Conservation (phyloP, 2,113 vertebrate species). For the Psophia crepitans region DNA sequence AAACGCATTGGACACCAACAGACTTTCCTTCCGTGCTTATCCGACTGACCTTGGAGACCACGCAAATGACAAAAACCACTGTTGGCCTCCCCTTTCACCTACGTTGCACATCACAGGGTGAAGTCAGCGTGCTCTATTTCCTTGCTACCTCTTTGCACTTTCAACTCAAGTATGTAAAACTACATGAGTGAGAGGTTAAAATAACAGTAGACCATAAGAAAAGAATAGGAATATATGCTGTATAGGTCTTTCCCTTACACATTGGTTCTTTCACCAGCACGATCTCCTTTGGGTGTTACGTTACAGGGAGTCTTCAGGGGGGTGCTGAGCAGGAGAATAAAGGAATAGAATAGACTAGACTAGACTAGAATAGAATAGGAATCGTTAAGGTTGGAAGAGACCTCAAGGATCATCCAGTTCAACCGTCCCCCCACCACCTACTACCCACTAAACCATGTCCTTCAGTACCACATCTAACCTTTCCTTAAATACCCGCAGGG, state of each 20-base stretch:
- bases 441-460: too few relatives aligned
- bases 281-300: not conserved
- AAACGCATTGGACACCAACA: not conserved
- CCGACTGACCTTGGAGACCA: not conserved
- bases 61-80: not conserved
- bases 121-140: not conserved
- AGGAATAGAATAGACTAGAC: too few relatives aligned
- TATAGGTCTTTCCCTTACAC: not conserved
- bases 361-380: too few relatives aligned
- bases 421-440: too few relatives aligned
- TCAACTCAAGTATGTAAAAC: not conserved
- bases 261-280: not conserved
- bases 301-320: not conserved
- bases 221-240: not conserved
- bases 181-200: not conserved
- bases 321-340: not conserved
- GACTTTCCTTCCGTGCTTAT: not conserved
- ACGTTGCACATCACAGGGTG: not conserved
- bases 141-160: not conserved
- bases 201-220: not conserved
- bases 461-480: too few relatives aligned
- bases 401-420: too few relatives aligned
- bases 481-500: too few relatives aligned
- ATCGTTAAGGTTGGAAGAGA: too few relatives aligned
- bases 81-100: not conserved